Evolutionary conservation across 2,888 invertebrate species (phyloP).

Genomic region (Meandrusa payeni): DNA sequence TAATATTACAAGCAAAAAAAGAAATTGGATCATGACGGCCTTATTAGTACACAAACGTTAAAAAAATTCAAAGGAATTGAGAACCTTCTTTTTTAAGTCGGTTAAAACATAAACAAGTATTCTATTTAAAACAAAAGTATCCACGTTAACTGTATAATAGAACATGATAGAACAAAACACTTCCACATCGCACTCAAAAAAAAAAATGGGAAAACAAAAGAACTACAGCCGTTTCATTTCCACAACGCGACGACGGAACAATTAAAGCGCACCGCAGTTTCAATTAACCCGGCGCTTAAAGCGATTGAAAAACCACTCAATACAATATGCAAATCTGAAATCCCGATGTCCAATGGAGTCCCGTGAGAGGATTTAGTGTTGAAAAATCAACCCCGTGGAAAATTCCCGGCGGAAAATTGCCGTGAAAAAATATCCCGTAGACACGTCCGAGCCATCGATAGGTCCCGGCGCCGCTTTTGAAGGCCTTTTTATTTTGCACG

Average conservation of each 20-base stretch:
- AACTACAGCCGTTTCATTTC: slow-evolving; percentile 10
- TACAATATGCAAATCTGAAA: slow-evolving; percentile 69
- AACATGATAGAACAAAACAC: slow-evolving; percentile 8
- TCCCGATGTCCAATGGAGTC: slow-evolving; percentile 49
- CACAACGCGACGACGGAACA: slow-evolving; percentile 19
- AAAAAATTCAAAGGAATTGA: no score
- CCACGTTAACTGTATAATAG: no score
- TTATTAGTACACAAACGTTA: no score
- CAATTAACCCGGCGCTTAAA: slow-evolving; percentile 48
- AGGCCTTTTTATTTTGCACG: slow-evolving; percentile 49
- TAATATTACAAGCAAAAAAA: no score
- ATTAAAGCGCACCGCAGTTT: slow-evolving; percentile 32
- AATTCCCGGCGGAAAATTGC: slow-evolving; percentile 27
- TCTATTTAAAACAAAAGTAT: neutral
- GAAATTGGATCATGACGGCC: no score
- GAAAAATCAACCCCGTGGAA: slow-evolving; percentile 29
- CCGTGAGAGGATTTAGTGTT: slow-evolving; percentile 36
- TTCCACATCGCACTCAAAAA: neutral
- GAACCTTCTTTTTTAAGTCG: no score
- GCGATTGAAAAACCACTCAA: slow-evolving; percentile 38
- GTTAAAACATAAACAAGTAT: no score
- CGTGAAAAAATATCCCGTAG: slow-evolving; percentile 36
- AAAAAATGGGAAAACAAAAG: slow-evolving; percentile 14
- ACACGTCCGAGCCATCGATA: slow-evolving; percentile 68
- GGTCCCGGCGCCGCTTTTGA: slow-evolving; percentile 49